Evolutionary conservation across 2,888 invertebrate species (phyloP), one percentile per base, ranked within the genome.

Genomic region (Sialis fuliginosa): DNA sequence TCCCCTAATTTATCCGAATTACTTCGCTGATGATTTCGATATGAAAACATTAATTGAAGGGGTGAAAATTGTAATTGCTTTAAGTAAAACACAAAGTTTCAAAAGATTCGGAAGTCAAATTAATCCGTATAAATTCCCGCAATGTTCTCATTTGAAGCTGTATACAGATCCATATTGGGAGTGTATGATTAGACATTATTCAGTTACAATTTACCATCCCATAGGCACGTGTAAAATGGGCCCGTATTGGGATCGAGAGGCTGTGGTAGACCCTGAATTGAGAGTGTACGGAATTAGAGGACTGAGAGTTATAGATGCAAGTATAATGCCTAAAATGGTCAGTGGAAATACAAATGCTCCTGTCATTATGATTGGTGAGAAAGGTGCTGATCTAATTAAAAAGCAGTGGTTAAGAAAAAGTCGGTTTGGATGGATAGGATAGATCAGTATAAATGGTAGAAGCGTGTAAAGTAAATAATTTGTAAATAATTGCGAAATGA

Each of bases 1-100:
- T 56, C 96, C 96, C 0, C 71, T 84, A 49, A 90, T 96, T 47
- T 83, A 90, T 56, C 90, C 95, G 0, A 95, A 95, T 60, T 96
- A 96, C 60, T 77, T 96, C 57, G 32, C 37, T 12, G 84, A 89
- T 47, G 77, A 84, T 13, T 69, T 76, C 51, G 96, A 96, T 55
- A 69, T 86, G 51, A 81, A 81, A 51, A 81, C 81, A 0, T 63
- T 91, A 39, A 69, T 90, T 0, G 90, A 90, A 65, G 90, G 90
- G 0, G 86, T 83, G 0, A 91, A 90, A 64, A 81, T 90, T 13
- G 84, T 76, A 0, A 71, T 90, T 0, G 81, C 84, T 0, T 62
- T 90, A n/a, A 85, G 87, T 6, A 72, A 77, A 54, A 90, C 90
- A 0, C 71, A 76, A 42, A 77, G 88, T 0, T 87, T 90, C 63